Percentiles rank a stretch among this genome's conserved stretches.
These are phyloP conservation scores for Caerostris darwini DNA, from an alignment of 1,140 invertebrate species.

Conservation along the genomic window DNA sequence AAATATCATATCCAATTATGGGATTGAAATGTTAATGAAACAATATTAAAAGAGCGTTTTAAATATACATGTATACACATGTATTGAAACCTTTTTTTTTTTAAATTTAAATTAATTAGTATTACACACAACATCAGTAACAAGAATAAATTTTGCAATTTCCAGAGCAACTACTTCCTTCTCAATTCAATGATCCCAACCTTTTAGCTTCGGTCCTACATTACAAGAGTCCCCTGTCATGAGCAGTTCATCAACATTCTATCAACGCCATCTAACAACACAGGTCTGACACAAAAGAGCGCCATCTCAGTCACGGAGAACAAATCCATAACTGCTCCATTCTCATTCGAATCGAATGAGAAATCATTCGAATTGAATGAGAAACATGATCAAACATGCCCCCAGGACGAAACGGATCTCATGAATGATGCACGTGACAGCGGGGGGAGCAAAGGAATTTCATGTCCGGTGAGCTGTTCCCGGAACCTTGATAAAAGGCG, in stretches of 20 bases:
- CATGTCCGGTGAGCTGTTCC: not conserved
- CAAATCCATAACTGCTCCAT: not conserved
- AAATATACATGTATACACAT: no score
- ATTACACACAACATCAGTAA: no score
- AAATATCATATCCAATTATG: no score
- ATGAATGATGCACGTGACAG: slow-evolving; percentile 35
- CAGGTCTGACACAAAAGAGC: not conserved
- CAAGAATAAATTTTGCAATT: no score
- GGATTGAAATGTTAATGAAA: no score
- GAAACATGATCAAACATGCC: slow-evolving; percentile 36
- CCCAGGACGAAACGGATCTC: not conserved
- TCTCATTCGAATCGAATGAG: slow-evolving; percentile 11
- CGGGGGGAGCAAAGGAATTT: not conserved
- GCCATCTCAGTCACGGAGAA: not conserved
- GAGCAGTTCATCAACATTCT: not conserved
- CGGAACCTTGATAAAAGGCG: slow-evolving; percentile 24
- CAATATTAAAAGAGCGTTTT: no score
- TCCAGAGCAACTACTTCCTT: no score
- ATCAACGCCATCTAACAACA: not conserved
- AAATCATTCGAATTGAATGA: slow-evolving; percentile 25
- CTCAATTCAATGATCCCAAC: no score
- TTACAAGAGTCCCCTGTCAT: no score
- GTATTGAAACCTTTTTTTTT: no score
- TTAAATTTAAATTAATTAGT: no score
- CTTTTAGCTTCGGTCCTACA: no score